Evolutionary conservation across 2,797 vertebrate species (phyloP).

Genomic region (Octomys mimax): DNA sequence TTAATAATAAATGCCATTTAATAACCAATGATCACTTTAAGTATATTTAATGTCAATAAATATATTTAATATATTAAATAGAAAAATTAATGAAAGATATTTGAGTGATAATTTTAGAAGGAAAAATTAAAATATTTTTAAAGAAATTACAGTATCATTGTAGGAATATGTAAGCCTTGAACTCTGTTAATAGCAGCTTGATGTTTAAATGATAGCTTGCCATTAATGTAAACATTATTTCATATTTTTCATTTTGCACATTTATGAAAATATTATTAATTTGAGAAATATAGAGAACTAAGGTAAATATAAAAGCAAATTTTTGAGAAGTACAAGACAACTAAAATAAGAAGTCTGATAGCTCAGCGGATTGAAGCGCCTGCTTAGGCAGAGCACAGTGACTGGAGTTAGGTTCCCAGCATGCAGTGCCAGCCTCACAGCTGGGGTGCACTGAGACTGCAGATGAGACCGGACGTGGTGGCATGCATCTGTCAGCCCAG

Average conservation of each 20-base stretch:
- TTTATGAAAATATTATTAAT: constrained; percentile 9
- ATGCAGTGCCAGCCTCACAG: no score
- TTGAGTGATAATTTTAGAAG: constrained; percentile 7
- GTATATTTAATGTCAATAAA: constrained; percentile 27
- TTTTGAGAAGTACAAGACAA: background rate
- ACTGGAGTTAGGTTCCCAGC: no score
- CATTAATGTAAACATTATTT: background rate
- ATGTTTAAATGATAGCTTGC: background rate
- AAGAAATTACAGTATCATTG: background rate
- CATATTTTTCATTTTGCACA: background rate
- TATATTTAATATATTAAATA: constrained; percentile 13
- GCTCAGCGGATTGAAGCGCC: no score
- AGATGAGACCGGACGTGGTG: no score
- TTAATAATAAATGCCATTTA: background rate
- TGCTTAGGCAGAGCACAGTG: no score
- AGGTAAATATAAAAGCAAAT: background rate
- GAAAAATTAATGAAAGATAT: background rate
- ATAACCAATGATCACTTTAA: constrained; percentile 4
- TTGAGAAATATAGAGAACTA: background rate
- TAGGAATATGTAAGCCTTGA: background rate
- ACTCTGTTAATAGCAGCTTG: background rate
- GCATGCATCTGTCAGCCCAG: no score
- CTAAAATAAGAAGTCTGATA: background rate
- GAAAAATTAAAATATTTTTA: background rate
- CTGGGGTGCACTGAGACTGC: no score